Evolutionary conservation across 2,888 invertebrate genomes (phyloP).

Genomic region (Alcis repandata): DNA sequence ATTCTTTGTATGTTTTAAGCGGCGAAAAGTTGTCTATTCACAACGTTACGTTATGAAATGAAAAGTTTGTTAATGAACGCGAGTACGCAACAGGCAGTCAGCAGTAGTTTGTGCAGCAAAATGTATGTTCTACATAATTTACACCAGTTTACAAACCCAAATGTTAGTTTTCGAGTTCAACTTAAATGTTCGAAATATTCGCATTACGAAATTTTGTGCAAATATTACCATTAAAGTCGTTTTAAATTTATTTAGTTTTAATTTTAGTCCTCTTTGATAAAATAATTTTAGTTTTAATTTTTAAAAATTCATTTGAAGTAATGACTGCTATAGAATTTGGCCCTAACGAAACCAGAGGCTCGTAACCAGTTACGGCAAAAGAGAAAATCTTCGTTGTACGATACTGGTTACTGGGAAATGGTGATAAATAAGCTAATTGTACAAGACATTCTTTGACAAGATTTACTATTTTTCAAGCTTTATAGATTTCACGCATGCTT

Average conservation of each 20-base stretch:
- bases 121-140: constrained; percentile 21
- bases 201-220: constrained; percentile 14
- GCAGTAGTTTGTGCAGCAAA: constrained; percentile 16
- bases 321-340: too few species aligned
- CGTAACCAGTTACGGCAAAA: too few species aligned
- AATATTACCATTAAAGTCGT: neutral
- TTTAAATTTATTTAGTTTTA: neutral
- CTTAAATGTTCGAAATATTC: constrained; percentile 17
- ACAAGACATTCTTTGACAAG: too few species aligned
- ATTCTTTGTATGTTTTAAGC: neutral
- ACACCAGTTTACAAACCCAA: constrained; percentile 19
- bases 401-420: too few species aligned
- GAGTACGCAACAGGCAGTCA: constrained; percentile 28
- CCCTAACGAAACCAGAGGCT: too few species aligned
- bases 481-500: neutral
- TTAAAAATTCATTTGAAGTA: too few species aligned
- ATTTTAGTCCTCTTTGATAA: too few species aligned
- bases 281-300: too few species aligned
- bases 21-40: neutral
- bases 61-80: constrained; percentile 31
- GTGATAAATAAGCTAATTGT: too few species aligned
- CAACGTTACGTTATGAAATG: constrained; percentile 14
- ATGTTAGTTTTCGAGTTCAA: constrained; percentile 28
- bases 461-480: too few species aligned
- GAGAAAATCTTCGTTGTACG: too few species aligned